Base-by-base conservation (phyloP, 2,797 vertebrate genomes). In the Pangasius sanitwongsei region DNA sequence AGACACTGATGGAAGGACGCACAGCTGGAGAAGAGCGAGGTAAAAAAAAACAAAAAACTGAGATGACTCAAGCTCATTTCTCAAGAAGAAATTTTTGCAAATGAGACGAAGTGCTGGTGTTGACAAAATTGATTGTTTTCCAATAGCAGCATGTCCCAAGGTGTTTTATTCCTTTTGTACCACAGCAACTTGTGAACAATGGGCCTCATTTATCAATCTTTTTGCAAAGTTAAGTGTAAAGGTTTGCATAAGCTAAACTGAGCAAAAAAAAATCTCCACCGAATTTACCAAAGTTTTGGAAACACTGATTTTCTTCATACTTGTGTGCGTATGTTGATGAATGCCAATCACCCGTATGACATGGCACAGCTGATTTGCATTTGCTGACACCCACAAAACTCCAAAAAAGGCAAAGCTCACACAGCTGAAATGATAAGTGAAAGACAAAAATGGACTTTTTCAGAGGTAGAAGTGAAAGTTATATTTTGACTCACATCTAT, bases 1-100 rank as follows among this genome's bases (percentile, higher is more conserved):
- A 78, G 69, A 88, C 57, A 37, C 88, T 83, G 89, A 53, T 67
- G 87, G 90, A 91, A 90, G 90, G 89, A 92, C 89, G 89, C 34
- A 41, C 13, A 18, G 74, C 89, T 92, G 90, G 93, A 89, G 44
- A 72, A 50, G 41, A 69, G 88, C 92, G 90, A 88, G 84, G 85
- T 50, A 31, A 41, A 41, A 41, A 41, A 41, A 41, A 37, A 37
- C 1, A 31, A 86, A 92, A 90, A 69, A 85, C 82, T 85, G 63
- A 86, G 88, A 90, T 87, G 70, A 87, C 23, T 89, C 57, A 81
- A 87, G 87, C 88, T 85, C 77, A 86, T 53, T 89, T 89, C 83
- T 65, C 72, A 75, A 86, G 70, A 82, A 88, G 84, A 88, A 87
- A 90, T 67, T 59, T 59, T 41, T 82, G 20, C 1, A 5, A 53